Conservation (phyloP, 2,797 vertebrate genomes). For the Lindbergichthys nudifrons region DNA sequence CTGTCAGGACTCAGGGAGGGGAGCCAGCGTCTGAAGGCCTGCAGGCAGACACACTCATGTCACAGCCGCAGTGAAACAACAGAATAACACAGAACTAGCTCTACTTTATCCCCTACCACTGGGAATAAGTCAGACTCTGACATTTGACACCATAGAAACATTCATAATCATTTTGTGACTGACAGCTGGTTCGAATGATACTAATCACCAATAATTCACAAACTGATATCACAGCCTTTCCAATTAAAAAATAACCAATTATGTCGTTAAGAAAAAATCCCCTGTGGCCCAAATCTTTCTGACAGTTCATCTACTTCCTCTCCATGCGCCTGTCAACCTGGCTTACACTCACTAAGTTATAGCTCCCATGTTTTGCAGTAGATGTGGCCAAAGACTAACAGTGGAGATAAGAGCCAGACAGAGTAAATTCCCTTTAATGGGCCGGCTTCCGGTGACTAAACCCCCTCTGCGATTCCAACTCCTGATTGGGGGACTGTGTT, state of each 20-base stretch:
- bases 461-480: slow-evolving; percentile 43
- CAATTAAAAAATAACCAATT: slow-evolving; percentile 30
- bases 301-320: slow-evolving; percentile 44
- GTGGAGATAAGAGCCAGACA: slow-evolving; percentile 54
- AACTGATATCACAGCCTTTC: slow-evolving; percentile 9
- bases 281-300: slow-evolving; percentile 38
- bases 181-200: not conserved
- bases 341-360: slow-evolving; percentile 44
- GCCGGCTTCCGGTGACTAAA: slow-evolving; percentile 50
- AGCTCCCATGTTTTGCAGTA: slow-evolving; percentile 28
- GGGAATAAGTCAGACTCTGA: not conserved
- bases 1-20: slow-evolving; percentile 87
- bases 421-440: slow-evolving; percentile 52
- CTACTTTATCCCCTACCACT: not conserved
- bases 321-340: slow-evolving; percentile 52
- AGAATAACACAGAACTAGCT: not conserved
- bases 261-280: slow-evolving; percentile 10
- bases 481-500: slow-evolving; percentile 53
- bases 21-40: slow-evolving; percentile 96
- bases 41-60: slow-evolving; percentile 19
- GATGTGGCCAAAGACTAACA: slow-evolving; percentile 46
- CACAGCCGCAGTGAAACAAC: slow-evolving; percentile 7
- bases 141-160: not conserved
- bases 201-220: slow-evolving; percentile 9
- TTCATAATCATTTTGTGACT: not conserved